Base-by-base conservation (phyloP, 2,888 invertebrate genomes). In the Thecophora atra region DNA sequence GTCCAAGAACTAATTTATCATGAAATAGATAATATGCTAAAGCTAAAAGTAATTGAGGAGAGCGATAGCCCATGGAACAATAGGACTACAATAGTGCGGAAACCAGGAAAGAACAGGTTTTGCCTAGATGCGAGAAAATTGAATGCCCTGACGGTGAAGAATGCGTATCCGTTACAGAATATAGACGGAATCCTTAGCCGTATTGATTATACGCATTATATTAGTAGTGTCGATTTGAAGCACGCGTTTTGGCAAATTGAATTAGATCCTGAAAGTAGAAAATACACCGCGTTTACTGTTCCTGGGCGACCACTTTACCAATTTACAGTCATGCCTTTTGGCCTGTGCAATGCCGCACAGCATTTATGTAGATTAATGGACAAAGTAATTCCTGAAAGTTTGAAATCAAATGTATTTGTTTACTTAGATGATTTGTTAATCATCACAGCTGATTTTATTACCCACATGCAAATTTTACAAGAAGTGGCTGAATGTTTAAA, bases 51-150 rank as follows among this genome's bases (percentile, higher is more conserved):
- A n/a, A n/a, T n/a, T n/a, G n/a, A n/a, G n/a, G n/a, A n/a, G n/a
- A n/a, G n/a, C n/a, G n/a, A n/a, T n/a, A n/a, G n/a, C n/a, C n/a
- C n/a, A n/a, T n/a, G n/a, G n/a, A n/a, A n/a, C n/a, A n/a, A n/a
- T n/a, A n/a, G n/a, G n/a, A 44, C 64, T 3, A 72, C 69, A 65
- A n/a, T 72, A 19, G 44, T n/a, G 1, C 21, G 69, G 19, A 44
- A 72, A 30, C 64, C 69, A 21, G 72, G 58, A 0, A 72, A 72
- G 19, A 72, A 69, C 28, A 19, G 72, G 3, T 64, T 72, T 7
- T 72, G 72, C 30, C 24, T 71, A 4, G 69, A 72, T 21, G 72
- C 72, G 1, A 19, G 64, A 11, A 54, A 56, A 56, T 52, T 58
- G 28, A 71, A 56, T 37, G 54, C 51, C 30, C 17, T 62, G 15